Percentiles rank a stretch among this genome's conserved stretches.
Evolutionary conservation across 2,888 invertebrate species (phyloP).

Genomic region (Heliconius ethilla): DNA sequence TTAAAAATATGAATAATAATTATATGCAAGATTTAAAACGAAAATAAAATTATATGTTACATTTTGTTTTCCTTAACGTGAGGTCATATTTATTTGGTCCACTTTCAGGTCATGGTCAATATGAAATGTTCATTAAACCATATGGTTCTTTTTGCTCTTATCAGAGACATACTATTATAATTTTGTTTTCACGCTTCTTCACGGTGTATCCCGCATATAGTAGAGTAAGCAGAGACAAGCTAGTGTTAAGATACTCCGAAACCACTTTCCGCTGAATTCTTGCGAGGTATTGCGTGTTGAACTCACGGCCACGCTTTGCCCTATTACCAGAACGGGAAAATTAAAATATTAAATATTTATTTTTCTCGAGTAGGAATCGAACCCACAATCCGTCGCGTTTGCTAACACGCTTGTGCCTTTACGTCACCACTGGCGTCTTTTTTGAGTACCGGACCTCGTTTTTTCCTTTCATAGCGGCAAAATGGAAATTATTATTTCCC

Average conservation of each 20-base stretch:
- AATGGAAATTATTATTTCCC: neutral
- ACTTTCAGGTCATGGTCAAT: constrained; percentile 42
- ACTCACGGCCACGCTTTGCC: no score
- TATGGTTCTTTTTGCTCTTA: constrained; percentile 27
- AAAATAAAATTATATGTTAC: constrained; percentile 21
- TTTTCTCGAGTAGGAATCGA: no score
- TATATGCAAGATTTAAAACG: constrained; percentile 26
- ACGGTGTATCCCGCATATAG: neutral
- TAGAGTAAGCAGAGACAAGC: neutral
- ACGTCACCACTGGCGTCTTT: no score
- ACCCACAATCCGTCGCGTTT: no score
- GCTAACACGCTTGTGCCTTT: no score
- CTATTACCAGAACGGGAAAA: no score
- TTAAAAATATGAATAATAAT: constrained; percentile 21
- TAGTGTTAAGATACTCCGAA: neutral
- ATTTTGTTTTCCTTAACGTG: constrained; percentile 37
- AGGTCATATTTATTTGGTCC: constrained; percentile 37
- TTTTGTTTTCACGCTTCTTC: neutral
- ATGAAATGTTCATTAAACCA: constrained; percentile 37
- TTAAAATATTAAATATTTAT: no score
- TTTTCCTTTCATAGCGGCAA: neutral
- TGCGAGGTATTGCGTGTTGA: no score
- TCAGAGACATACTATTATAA: no score
- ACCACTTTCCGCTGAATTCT: neutral
- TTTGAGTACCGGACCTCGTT: no score